phyloP scores from a whole-genome alignment of 2,888 invertebrate species.

The Disparrhopalites patrizii region DNA sequence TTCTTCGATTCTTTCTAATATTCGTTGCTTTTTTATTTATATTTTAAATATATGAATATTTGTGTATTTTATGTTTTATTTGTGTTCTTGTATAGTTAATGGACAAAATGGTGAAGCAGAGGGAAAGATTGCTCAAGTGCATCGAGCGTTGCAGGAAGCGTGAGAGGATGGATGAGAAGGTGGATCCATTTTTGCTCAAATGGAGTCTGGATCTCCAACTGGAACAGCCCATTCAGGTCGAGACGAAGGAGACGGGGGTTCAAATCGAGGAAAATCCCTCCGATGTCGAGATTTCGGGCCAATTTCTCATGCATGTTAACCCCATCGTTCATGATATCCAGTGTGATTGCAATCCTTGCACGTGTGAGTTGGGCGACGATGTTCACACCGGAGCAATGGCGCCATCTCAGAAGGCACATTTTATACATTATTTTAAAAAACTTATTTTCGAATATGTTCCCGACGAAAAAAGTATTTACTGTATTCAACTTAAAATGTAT shows the following conservation, averaged over 20 bases:
- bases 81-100: constrained; percentile 17
- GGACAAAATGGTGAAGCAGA: constrained; percentile 36
- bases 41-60: too few species aligned
- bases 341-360: constrained; percentile 41
- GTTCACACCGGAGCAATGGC: background rate
- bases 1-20: background rate
- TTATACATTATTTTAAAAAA: too few species aligned
- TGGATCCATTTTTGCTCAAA: constrained; percentile 40
- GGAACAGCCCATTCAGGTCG: background rate
- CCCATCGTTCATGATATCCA: constrained; percentile 35
- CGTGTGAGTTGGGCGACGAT: constrained; percentile 24
- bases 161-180: constrained; percentile 40
- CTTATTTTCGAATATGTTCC: too few species aligned
- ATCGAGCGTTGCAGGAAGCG: constrained; percentile 43
- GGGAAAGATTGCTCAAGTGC: constrained; percentile 33
- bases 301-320: constrained; percentile 19
- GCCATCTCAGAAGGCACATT: background rate
- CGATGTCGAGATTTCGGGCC: constrained; percentile 4
- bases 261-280: background rate
- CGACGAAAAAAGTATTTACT: too few species aligned
- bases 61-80: background rate
- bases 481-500: too few species aligned
- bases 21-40: background rate
- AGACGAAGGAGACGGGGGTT: background rate
- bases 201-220: constrained; percentile 32